Percentiles rank a stretch among this genome's conserved stretches.
phyloP scores from a whole-genome alignment of 2,113 vertebrate species.

The Nasalis larvatus region DNA sequence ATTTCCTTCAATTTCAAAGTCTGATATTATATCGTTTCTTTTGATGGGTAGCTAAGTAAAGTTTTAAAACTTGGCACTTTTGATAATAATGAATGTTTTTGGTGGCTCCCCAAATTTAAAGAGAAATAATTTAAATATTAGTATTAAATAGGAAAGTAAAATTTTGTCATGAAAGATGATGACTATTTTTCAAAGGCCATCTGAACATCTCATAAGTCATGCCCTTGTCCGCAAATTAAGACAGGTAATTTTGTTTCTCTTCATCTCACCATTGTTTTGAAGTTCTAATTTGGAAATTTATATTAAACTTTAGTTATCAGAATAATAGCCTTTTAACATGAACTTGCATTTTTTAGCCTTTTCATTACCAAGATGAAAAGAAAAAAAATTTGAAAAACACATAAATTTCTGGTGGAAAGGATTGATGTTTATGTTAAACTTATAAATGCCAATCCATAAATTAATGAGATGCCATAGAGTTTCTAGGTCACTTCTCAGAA shows the following conservation, averaged over 20 bases:
- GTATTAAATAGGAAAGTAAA: not conserved
- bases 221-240: not conserved
- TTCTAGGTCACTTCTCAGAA: not conserved
- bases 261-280: not conserved
- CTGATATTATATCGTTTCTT: not conserved
- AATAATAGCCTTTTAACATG: not conserved
- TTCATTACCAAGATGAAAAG: not conserved
- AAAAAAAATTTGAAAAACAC: not conserved
- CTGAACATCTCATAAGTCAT: not conserved
- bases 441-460: not conserved
- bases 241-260: not conserved
- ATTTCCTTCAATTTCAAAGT: not conserved
- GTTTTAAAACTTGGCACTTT: not conserved
- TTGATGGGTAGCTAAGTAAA: not conserved
- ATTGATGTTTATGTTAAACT: not conserved
- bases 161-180: not conserved
- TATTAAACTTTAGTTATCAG: not conserved
- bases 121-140: not conserved
- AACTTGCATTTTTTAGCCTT: not conserved
- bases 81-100: not conserved
- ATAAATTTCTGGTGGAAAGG: not conserved
- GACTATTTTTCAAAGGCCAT: not conserved
- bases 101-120: not conserved
- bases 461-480: not conserved
- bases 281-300: not conserved